These are phyloP conservation scores for Xestia c-nigrum DNA, from an alignment of 2,888 invertebrate genomes.

Conservation along the genomic window DNA sequence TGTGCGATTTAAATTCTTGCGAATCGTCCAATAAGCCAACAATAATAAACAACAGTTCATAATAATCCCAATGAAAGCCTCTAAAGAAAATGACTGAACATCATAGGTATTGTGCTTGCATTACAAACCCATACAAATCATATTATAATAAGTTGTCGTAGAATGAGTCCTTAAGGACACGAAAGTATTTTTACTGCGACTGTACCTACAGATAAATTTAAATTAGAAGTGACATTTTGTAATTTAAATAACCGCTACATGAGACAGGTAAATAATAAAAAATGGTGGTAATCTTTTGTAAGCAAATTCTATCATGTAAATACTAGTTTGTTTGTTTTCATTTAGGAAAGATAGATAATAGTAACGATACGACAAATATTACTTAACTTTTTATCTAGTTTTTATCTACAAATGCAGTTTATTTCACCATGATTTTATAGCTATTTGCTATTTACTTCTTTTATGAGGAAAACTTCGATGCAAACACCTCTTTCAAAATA, in stretches of 20 bases:
- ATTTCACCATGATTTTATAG: constrained; percentile 34
- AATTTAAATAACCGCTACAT: background rate
- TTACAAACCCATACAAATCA: background rate
- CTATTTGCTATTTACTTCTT: background rate
- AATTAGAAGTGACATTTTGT: background rate
- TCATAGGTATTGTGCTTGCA: background rate
- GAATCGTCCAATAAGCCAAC: too few relatives aligned
- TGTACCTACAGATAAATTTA: background rate
- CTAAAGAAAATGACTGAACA: background rate
- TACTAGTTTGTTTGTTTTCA: background rate
- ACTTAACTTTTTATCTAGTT: constrained; percentile 14
- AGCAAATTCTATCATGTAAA: background rate
- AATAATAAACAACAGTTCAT: too few relatives aligned
- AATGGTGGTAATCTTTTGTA: background rate
- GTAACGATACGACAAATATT: constrained; percentile 7
- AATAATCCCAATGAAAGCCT: too few relatives aligned
- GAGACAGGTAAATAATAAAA: background rate
- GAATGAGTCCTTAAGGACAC: background rate
- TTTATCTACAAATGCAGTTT: constrained; percentile 24
- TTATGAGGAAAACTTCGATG: constrained; percentile 10
- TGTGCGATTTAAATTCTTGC: too few relatives aligned
- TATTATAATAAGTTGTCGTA: background rate
- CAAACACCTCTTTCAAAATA: constrained; percentile 37
- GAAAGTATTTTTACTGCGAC: background rate
- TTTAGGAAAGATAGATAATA: background rate